A percentile compares a stretch with the other conserved stretches of the same genome.
Conservation (phyloP, 2,797 vertebrate genomes). For the Coranthus polyacanthus region DNA sequence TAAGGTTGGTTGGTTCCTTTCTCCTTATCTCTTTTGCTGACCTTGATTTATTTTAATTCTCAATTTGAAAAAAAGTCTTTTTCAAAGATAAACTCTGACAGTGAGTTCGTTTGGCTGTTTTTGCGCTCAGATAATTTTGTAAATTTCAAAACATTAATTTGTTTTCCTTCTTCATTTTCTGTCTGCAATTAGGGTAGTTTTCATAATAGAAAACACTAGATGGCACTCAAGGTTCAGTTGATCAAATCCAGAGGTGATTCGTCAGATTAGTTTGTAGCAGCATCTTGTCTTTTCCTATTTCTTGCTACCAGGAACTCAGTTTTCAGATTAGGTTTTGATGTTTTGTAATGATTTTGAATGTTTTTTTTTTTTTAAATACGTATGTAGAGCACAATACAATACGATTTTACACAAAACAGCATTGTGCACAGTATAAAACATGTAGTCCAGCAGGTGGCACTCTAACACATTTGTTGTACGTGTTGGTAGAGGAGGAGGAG, state of each 20-base stretch:
- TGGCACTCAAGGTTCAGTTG: slow-evolving; percentile 37
- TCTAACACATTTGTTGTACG: slow-evolving; percentile 24
- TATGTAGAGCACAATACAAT: not conserved
- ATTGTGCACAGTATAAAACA: not conserved
- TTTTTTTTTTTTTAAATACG: not conserved
- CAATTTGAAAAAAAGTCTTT: too few species aligned
- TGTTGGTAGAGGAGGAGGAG: slow-evolving; percentile 34
- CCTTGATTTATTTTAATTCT: too few species aligned
- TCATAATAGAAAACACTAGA: slow-evolving; percentile 42
- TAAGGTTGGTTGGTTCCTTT: too few species aligned
- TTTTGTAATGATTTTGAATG: not conserved
- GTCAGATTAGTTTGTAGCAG: not conserved
- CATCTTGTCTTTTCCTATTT: not conserved
- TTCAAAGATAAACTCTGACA: too few species aligned
- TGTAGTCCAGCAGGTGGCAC: slow-evolving; percentile 59
- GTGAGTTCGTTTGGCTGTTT: not conserved
- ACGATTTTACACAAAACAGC: not conserved
- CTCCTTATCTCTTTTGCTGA: too few species aligned
- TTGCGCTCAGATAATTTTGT: not conserved
- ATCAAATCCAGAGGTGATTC: not conserved
- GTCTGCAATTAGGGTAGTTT: not conserved
- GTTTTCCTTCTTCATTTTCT: not conserved
- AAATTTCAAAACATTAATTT: not conserved
- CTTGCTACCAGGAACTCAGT: not conserved
- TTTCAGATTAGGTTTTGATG: not conserved